These are phyloP conservation scores for Brachyalestes nurse DNA, from an alignment of 2,797 vertebrate genomes.

Conservation along the genomic window DNA sequence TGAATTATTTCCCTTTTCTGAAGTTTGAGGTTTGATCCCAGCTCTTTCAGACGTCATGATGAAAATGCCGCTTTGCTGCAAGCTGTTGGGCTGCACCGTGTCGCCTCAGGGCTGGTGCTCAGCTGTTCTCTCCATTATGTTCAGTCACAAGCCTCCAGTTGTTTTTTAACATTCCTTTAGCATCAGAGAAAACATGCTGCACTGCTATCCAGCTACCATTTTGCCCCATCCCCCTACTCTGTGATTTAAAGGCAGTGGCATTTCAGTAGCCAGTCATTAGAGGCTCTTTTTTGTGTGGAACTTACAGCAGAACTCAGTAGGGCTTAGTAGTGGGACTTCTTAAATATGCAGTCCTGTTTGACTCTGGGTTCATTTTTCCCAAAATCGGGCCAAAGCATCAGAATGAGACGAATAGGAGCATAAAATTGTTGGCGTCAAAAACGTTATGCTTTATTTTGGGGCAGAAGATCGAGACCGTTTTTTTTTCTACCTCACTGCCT, in stretches of 20 bases:
- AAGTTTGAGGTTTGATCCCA: conserved; percentile 45
- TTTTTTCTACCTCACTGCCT: not conserved
- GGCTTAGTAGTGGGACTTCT: conserved; percentile 37
- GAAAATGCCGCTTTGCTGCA: conserved; percentile 30
- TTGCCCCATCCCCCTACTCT: conserved; percentile 1
- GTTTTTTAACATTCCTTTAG: conserved; percentile 63
- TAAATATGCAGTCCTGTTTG: conserved; percentile 46
- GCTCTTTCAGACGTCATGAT: conserved; percentile 44
- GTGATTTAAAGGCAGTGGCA: conserved; percentile 54
- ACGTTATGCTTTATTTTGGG: conserved; percentile 27
- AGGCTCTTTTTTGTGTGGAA: conserved; percentile 33
- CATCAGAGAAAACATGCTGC: conserved; percentile 51
- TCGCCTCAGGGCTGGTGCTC: conserved; percentile 39
- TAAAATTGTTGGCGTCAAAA: conserved; percentile 53
- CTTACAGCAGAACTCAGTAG: conserved; percentile 15
- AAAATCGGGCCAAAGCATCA: not conserved
- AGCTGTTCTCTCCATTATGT: conserved; percentile 45
- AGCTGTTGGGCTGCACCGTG: conserved; percentile 2
- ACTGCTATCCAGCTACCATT: conserved; percentile 39
- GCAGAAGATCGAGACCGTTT: not conserved
- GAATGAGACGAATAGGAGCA: conserved; percentile 52
- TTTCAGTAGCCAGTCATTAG: conserved; percentile 59
- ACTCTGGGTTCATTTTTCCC: conserved; percentile 14
- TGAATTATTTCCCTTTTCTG: conserved; percentile 33
- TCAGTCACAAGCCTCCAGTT: conserved; percentile 54